Base-by-base conservation (phyloP, 2,113 vertebrate genomes). In the Gopherus flavomarginatus region DNA sequence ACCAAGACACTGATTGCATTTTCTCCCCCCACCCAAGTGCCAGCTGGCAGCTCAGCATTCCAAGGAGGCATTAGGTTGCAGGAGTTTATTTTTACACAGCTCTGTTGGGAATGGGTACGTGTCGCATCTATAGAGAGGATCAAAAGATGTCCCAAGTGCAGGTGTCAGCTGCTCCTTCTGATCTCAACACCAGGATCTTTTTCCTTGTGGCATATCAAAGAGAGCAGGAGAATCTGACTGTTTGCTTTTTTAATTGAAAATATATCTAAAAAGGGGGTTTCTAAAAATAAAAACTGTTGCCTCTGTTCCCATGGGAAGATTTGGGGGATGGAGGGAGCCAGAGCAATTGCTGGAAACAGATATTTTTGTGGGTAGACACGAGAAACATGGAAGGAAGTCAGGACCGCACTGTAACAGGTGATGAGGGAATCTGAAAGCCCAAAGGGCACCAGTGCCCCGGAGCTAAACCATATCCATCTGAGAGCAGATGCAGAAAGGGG, bases 121-220 rank as follows among this genome's bases (percentile, higher is more conserved):
- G 97, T 97, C 97, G 96, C 93, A 96, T 97, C 97, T 97, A 96
- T 95, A 95, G 95, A 96, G 96, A 86, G 96, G 97, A 98, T 98
- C 97, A 98, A 97, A 98, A 96, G 97, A 89, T 72, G 57, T 96
- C 95, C 95, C 89, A 5, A 97, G 95, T 84, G 6, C 91, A 96
- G 92, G 94, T 95, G 97, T 98, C 97, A 97, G 97, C 96, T 97
- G 95, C 93, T 97, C 92, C 97, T 96, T 97, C 92, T 97, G 97
- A 97, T 97, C 96, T 97, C 95, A 93, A 94, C 96, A 95, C 96
- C 95, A 81, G 93, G 93, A 96, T 97, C 96, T 96, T 97, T 97
- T 96, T 93, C 94, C 95, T 95, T 83, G 96, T 97, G 97, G 96
- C 97, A 96, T 97, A 98, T 98, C 97, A 98, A 97, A 98, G 95